phyloP scores from a whole-genome alignment of 92 coral and sea anemone species.

The Micromussa lordhowensis region DNA sequence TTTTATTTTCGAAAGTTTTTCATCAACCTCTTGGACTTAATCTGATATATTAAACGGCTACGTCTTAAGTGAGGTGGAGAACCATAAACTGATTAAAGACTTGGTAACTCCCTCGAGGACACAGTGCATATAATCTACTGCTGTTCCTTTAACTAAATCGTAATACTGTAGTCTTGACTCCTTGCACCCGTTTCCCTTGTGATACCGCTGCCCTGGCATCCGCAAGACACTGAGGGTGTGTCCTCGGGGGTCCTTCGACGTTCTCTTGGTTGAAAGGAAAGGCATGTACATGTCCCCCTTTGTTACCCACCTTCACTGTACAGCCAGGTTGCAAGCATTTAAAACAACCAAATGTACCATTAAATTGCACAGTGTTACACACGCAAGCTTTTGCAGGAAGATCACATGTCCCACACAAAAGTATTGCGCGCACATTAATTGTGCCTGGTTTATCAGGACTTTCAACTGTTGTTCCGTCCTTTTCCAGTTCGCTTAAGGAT shows the following conservation, averaged over 20 bases:
- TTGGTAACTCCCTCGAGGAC: too few relatives aligned
- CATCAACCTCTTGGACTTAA: too few relatives aligned
- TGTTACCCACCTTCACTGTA: slow-evolving; percentile 62
- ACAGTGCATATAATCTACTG: slow-evolving; percentile 66
- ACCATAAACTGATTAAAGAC: slow-evolving; percentile 64
- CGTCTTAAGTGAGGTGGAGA: too few relatives aligned
- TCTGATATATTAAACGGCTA: too few relatives aligned
- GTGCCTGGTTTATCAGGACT: too few relatives aligned
- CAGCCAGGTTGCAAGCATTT: slow-evolving; percentile 69
- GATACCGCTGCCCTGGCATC: too few relatives aligned
- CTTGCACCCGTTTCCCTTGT: slow-evolving; percentile 25
- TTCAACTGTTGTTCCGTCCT: too few relatives aligned
- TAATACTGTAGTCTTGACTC: slow-evolving; percentile 41
- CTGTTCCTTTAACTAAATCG: slow-evolving; percentile 59
- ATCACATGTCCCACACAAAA: slow-evolving; percentile 76
- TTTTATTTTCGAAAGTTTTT: too few relatives aligned
- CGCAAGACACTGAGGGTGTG: too few relatives aligned
- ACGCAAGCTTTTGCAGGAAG: too few relatives aligned
- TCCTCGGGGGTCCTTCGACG: slow-evolving; percentile 9
- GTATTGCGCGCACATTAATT: slow-evolving; percentile 14
- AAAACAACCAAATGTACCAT: slow-evolving; percentile 74
- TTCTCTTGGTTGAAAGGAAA: slow-evolving; percentile 57
- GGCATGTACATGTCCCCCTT: slow-evolving; percentile 61
- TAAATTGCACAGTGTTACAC: too few relatives aligned
- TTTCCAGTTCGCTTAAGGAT: not conserved